Evolutionary conservation across 2,888 invertebrate genomes (phyloP).

Genomic region (Incurvaria masculella): DNA sequence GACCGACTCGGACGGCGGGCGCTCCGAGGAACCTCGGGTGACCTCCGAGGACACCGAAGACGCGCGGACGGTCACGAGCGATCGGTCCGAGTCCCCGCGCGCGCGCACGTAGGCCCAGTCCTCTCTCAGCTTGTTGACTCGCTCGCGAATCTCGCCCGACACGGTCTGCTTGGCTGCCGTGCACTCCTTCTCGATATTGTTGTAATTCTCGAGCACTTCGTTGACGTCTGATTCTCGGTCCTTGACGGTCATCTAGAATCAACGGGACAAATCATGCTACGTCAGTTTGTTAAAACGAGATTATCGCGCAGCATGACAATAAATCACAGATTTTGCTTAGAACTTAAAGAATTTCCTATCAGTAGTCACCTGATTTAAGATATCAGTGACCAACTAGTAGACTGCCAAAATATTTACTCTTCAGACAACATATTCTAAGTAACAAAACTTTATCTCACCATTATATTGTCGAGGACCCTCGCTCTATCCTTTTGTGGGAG

Average conservation of each 20-base stretch:
- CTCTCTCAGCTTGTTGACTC: conserved; percentile 45
- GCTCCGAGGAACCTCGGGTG: conserved; percentile 3
- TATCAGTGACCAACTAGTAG: too few species aligned
- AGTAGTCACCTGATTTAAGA: too few species aligned
- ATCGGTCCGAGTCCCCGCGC: conserved; percentile 9
- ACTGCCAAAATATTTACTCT: too few species aligned
- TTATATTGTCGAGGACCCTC: conserved; percentile 37
- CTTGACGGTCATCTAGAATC: conserved; percentile 34
- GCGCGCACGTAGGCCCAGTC: conserved; percentile 42
- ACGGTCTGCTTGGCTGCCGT: conserved; percentile 29
- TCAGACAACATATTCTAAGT: too few species aligned
- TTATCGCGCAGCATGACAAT: too few species aligned
- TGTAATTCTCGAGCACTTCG: conserved; percentile 62
- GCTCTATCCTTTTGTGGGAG: conserved; percentile 32
- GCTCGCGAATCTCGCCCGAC: conserved; percentile 33
- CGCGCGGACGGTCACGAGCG: background rate
- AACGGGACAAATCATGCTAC: too few species aligned
- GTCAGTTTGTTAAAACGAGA: too few species aligned
- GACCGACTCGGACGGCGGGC: conserved; percentile 1
- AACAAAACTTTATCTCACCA: conserved; percentile 35
- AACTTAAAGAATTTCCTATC: too few species aligned
- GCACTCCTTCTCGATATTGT: conserved; percentile 57
- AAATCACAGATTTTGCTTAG: too few species aligned
- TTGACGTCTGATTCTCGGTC: conserved; percentile 60
- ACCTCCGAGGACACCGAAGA: background rate